Evolutionary conservation across 2,888 invertebrate species (phyloP).

Genomic region (Mythimna pallens): DNA sequence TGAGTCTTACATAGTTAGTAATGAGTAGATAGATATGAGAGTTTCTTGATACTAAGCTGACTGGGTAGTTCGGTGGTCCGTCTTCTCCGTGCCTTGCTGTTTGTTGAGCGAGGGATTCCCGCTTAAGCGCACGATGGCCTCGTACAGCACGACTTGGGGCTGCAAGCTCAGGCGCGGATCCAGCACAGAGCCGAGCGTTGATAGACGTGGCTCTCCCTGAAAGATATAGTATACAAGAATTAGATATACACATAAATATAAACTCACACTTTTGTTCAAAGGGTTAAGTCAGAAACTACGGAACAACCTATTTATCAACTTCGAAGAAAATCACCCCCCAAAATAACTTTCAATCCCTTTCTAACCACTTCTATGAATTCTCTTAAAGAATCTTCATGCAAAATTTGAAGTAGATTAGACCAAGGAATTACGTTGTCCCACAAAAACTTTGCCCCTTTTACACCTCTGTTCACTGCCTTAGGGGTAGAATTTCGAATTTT

Average conservation of each 20-base stretch:
- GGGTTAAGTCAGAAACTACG: no score
- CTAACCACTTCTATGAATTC: no score
- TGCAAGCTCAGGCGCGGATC: conserved; percentile 67
- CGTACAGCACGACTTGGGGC: conserved; percentile 74
- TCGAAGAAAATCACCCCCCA: no score
- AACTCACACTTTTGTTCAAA: no score
- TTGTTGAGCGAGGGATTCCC: conserved; percentile 24
- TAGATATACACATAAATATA: background rate
- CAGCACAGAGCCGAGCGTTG: conserved; percentile 54
- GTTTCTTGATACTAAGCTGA: background rate
- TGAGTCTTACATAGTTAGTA: conserved; percentile 14
- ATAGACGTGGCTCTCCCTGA: conserved; percentile 63
- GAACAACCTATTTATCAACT: no score
- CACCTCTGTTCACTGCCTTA: no score
- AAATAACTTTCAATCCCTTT: no score
- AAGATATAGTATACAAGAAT: conserved; percentile 6
- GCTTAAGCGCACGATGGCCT: conserved; percentile 69
- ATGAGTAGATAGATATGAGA: conserved; percentile 10
- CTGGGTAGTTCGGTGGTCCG: conserved; percentile 15
- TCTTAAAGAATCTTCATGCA: no score
- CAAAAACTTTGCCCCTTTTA: no score
- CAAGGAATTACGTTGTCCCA: no score
- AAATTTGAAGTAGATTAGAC: no score
- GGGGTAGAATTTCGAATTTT: no score
- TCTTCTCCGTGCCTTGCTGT: conserved; percentile 16